Conservation (phyloP, 2,888 invertebrate species). For the Taphrorychus bicolor region DNA sequence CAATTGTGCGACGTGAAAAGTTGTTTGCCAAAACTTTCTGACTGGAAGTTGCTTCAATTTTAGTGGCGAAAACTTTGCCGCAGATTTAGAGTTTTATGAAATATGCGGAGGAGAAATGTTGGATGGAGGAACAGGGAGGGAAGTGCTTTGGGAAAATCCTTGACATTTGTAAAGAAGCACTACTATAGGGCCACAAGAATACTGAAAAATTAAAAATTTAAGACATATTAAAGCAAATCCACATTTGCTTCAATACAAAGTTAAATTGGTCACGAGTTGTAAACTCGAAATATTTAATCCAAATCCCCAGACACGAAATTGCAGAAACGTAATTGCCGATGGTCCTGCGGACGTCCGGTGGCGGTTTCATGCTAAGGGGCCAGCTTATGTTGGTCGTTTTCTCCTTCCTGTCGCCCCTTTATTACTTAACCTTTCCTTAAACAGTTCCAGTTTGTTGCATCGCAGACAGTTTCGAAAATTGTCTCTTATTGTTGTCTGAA, state of each 20-base stretch:
- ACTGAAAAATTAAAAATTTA: too few relatives aligned
- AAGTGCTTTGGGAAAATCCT: too few relatives aligned
- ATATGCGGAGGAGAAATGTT: neutral
- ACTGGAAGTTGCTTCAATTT: neutral
- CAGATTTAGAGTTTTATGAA: neutral
- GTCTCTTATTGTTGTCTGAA: neutral
- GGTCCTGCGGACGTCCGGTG: conserved; percentile 27
- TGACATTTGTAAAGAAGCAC: too few relatives aligned
- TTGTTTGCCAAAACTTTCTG: neutral
- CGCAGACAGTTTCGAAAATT: neutral
- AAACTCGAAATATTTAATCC: conserved; percentile 32
- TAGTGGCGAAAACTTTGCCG: neutral
- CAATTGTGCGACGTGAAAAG: neutral
- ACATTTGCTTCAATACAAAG: too few relatives aligned
- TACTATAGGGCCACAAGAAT: too few relatives aligned
- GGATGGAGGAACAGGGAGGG: too few relatives aligned
- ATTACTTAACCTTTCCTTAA: neutral
- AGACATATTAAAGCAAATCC: too few relatives aligned
- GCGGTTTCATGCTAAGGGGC: neutral
- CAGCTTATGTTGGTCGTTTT: neutral
- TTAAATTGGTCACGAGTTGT: conserved; percentile 1
- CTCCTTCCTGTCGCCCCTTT: neutral
- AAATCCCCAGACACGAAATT: conserved; percentile 22
- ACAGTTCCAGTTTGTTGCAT: neutral
- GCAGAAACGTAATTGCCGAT: conserved; percentile 27